Evolutionary conservation across 2,888 invertebrate genomes (phyloP).

Genomic region (Cactoblastis cactorum): DNA sequence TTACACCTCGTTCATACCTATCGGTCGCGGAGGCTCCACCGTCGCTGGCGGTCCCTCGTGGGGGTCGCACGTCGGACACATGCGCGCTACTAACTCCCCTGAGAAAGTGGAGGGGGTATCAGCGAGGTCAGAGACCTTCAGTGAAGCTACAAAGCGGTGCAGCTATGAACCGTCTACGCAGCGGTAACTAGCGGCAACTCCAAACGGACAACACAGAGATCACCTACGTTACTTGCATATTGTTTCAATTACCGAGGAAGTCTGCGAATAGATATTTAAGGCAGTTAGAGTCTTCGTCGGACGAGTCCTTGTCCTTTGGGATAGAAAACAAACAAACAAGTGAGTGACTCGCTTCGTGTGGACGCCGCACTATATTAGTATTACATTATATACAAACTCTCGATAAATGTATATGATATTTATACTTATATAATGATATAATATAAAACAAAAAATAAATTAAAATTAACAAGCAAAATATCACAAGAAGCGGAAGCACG

Average conservation of each 20-base stretch:
- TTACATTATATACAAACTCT: conserved; percentile 12
- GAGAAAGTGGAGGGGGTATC: conserved; percentile 44
- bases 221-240: conserved; percentile 49
- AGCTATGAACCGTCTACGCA: conserved; percentile 36
- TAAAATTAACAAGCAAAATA: conserved; percentile 69
- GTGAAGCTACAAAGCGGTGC: conserved; percentile 20
- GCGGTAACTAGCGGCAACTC: conserved; percentile 43
- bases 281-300: conserved; percentile 82
- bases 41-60: conserved; percentile 20
- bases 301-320: conserved; percentile 68
- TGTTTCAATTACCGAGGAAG: conserved; percentile 80
- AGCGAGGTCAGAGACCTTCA: conserved; percentile 11
- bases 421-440: conserved; percentile 26
- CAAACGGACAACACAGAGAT: conserved; percentile 67
- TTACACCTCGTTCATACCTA: conserved; percentile 36
- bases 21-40: conserved; percentile 11
- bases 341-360: conserved; percentile 35
- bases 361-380: conserved; percentile 20
- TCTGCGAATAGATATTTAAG: conserved; percentile 85
- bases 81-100: conserved; percentile 61
- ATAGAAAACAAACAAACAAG: conserved; percentile 60
- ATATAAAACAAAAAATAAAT: conserved; percentile 33
- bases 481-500: conserved; percentile 73
- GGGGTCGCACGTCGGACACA: conserved; percentile 24
- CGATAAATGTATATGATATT: conserved; percentile 32